Percentiles rank a stretch among this genome's conserved stretches.
Evolutionary conservation across 92 coral and sea anemone genomes (phyloP).

Genomic region (Heliopora coerulea): DNA sequence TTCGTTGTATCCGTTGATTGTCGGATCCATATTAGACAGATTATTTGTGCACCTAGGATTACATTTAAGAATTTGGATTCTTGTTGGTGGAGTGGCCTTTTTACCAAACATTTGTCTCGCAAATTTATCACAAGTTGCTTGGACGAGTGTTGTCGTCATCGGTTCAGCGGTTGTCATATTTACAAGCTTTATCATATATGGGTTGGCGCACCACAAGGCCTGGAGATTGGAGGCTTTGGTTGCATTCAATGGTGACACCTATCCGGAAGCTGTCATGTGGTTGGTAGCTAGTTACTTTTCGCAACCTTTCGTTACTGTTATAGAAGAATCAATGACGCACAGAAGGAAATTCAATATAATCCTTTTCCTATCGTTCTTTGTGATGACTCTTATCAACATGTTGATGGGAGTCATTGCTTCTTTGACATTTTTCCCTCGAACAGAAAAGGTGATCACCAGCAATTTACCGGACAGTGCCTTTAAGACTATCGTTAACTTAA

Average conservation of each 20-base stretch:
- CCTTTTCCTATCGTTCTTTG: conserved; percentile 67
- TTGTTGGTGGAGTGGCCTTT: conserved; percentile 72
- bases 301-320: conserved; percentile 94
- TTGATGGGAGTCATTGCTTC: conserved; percentile 85
- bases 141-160: conserved; percentile 90
- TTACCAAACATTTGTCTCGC: conserved; percentile 77
- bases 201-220: conserved; percentile 58
- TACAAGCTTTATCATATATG: conserved; percentile 74
- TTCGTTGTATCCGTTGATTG: conserved; percentile 83
- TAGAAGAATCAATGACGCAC: conserved; percentile 88
- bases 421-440: conserved; percentile 77
- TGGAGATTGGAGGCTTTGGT: conserved; percentile 77
- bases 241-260: conserved; percentile 70
- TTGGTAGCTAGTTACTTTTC: conserved; percentile 93
- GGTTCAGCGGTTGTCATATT: conserved; percentile 81
- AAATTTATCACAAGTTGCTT: conserved; percentile 91
- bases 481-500: conserved; percentile 68
- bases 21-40: conserved; percentile 70
- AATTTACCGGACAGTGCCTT: conserved; percentile 87
- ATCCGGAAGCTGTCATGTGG: conserved; percentile 86
- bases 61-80: conserved; percentile 77
- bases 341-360: conserved; percentile 66
- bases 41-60: conserved; percentile 61
- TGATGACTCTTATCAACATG: conserved; percentile 79
- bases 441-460: conserved; percentile 87